Evolutionary conservation across 2,113 vertebrate species (phyloP).

Genomic region (Polypterus senegalus): DNA sequence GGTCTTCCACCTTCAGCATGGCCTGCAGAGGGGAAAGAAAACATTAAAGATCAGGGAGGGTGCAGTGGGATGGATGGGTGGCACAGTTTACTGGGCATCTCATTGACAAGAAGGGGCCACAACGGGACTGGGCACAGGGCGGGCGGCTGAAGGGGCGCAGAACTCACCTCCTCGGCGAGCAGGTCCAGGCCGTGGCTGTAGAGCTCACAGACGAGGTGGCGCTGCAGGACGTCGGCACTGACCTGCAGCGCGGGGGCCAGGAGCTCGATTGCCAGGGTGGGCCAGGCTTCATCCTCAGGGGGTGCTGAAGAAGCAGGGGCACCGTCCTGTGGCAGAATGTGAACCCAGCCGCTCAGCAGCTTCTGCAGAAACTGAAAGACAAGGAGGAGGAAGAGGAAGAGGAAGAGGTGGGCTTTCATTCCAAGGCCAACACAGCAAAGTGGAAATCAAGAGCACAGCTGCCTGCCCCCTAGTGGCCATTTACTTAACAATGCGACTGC

Average conservation of each 20-base stretch:
- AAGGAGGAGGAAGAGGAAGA: constrained; percentile 1
- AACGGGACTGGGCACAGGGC: too few relatives aligned
- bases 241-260: constrained; percentile 76
- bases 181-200: constrained; percentile 82
- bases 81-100: too few relatives aligned
- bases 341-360: constrained; percentile 67
- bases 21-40: constrained; percentile 42
- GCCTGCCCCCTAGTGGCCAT: background rate
- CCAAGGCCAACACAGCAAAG: background rate
- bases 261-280: constrained; percentile 57
- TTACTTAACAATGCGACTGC: background rate
- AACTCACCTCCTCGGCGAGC: constrained; percentile 73
- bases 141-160: accelerated
- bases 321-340: constrained; percentile 40
- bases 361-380: constrained; percentile 69
- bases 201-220: constrained; percentile 83
- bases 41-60: background rate
- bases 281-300: constrained; percentile 66
- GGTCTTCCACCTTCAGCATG: constrained; percentile 78
- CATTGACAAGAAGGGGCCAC: too few relatives aligned
- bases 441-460: background rate
- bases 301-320: constrained; percentile 11
- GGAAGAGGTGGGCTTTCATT: background rate
- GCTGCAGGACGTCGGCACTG: constrained; percentile 63
- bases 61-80: too few relatives aligned